Base-by-base conservation (phyloP, 2,888 invertebrate species). In the Philaethria dido region DNA sequence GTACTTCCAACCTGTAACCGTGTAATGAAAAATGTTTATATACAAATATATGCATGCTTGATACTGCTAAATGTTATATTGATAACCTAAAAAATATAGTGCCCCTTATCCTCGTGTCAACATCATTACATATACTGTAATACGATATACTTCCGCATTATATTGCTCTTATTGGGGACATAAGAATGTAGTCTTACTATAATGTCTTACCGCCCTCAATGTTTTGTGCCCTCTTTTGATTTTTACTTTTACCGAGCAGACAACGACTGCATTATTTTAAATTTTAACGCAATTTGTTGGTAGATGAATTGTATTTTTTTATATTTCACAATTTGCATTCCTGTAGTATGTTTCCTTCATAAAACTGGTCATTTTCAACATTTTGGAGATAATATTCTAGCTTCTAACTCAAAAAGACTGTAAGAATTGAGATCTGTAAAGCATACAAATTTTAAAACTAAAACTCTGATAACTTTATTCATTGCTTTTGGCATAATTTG, bases 81-180 rank as follows among this genome's bases (percentile, higher is more conserved):
- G 50, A 16, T 16, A 50, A 50, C n/a, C 25, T 50, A 50, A 50
- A 50, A 50, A n/a, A 9, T 50, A 29, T 29, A 11, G 16, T 29
- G 29, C 16, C 29, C 16, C 3, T 29, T 50, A 29, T 50, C n/a
- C 11, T 9, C 50, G 29, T 29, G 29, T 50, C n/a, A 50, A 50
- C 50, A 29, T 50, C n/a, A 50, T 29, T 50, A 50, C 25, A 9
- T 50, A 11, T 29, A 29, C n/a, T 50, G 50, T 50, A 50, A 50
- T 50, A 50, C 50, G n/a, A 50, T 50, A 50, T 50, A 25, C 29
- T 50, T 50, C 9, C 29, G 14, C 29, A 29, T 50, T 50, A 50
- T 29, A 29, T 50, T n/a, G 29, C 9, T 25, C 25, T 9, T 29
- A 29, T n/a, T n/a, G n/a, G 50, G 25, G 29, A 29, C n/a, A 50